Evolutionary conservation across 2,113 vertebrate genomes (phyloP), one percentile per base, ranked within the genome.

Genomic region (Neolamprologus kungweensis): DNA sequence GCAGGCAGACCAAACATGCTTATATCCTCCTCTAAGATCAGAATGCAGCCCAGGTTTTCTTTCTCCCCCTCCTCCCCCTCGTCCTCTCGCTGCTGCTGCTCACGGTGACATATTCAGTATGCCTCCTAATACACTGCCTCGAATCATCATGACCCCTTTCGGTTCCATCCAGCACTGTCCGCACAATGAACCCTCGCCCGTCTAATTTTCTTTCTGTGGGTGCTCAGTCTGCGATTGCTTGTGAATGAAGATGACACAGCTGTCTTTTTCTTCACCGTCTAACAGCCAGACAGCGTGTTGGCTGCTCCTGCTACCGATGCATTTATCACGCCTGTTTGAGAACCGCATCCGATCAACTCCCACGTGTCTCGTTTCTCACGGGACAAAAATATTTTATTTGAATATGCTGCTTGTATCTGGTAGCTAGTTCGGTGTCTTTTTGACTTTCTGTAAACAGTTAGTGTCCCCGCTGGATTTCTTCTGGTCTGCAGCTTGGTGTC

Each of bases 1-100:
- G 31, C 3, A 89, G 87, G 9, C 81, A 79, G 83, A 26, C 60
- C 33, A 87, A 92, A 91, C 83, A 33, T 26, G 90, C 85, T 90
- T 58, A 81, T 35, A 83, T 63, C 45, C 68, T 54, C 81, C 23
- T 14, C 82, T 85, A 85, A 87, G 81, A 86, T 81, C 81, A 92
- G 86, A 89, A 87, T 86, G 88, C 90, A 85, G 81, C 54, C 75
- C 33, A 73, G 87, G 86, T 84, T 28, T 63, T 90, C 51, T 50
- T 87, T 16, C 55, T 33, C 55, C 88, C 17, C 26, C 68, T 91
- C 55, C 63, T 42, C 23, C 35, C 7, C 28, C 12, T 9, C 12
- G 2, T 16, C n/a, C 35, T 16, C 35, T 23, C 17, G 3, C 35
- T 83, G 89, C 47, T 80, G 86, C 91, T 88, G 88, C 84, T 79